These are phyloP conservation scores for Apamea sordens DNA, from an alignment of 2,888 invertebrate species.

Conservation along the genomic window DNA sequence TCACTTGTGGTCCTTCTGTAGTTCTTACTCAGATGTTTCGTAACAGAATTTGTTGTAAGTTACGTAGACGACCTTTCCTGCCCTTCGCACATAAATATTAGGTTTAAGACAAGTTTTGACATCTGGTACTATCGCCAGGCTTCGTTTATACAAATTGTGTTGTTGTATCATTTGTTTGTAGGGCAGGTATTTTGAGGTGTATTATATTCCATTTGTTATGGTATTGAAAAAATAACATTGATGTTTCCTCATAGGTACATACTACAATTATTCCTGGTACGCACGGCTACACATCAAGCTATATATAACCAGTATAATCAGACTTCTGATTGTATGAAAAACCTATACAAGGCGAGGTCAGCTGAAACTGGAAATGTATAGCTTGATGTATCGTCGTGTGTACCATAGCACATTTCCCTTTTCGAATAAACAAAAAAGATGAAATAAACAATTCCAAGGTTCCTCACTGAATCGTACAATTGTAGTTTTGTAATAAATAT, in stretches of 20 bases:
- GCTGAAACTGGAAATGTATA: background rate
- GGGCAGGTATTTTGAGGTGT: constrained; percentile 9
- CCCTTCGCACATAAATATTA: constrained; percentile 35
- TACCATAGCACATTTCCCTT: background rate
- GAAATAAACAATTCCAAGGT: constrained; percentile 39
- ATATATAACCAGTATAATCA: background rate
- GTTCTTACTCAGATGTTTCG: constrained; percentile 27
- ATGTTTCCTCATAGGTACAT: background rate
- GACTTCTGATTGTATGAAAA: background rate
- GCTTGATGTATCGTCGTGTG: background rate
- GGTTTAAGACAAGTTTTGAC: constrained; percentile 41
- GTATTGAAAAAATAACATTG: background rate
- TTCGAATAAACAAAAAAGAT: constrained; percentile 30
- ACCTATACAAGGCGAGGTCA: background rate
- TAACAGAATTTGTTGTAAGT: constrained; percentile 37
- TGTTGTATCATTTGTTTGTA: constrained; percentile 22
- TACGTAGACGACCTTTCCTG: constrained; percentile 5
- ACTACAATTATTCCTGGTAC: no score
- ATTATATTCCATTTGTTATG: constrained; percentile 1
- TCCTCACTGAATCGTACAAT: constrained; percentile 22
- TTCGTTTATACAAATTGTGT: constrained; percentile 10
- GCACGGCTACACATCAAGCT: background rate
- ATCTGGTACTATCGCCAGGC: constrained; percentile 9
- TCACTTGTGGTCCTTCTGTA: constrained; percentile 10
- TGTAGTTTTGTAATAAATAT: constrained; percentile 47